phyloP scores from a whole-genome alignment of 2,797 vertebrate genomes.

The Naso thynnoides region DNA sequence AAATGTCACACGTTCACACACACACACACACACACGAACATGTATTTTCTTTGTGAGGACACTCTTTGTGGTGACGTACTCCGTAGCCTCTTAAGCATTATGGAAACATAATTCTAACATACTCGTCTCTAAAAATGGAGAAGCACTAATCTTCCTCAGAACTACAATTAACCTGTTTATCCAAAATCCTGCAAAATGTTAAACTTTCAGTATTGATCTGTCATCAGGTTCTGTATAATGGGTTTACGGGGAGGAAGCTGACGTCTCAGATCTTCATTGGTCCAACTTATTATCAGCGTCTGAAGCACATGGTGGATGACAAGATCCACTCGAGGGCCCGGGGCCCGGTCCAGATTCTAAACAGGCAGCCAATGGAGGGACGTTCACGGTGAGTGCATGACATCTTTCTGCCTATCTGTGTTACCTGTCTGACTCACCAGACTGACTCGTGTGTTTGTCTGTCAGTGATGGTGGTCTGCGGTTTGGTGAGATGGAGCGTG shows the following conservation, averaged over 20 bases:
- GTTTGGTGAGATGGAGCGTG: conserved; percentile 98
- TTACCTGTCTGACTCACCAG: background rate
- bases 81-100: too few species aligned
- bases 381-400: conserved; percentile 92
- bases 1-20: too few species aligned
- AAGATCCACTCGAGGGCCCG: conserved; percentile 98
- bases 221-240: conserved; percentile 95
- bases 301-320: conserved; percentile 99
- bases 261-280: conserved; percentile 99
- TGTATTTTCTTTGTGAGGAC: too few species aligned
- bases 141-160: too few species aligned
- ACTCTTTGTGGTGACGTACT: too few species aligned
- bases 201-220: background rate
- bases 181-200: too few species aligned
- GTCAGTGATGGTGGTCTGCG: conserved; percentile 95
- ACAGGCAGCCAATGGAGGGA: conserved; percentile 98
- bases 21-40: too few species aligned
- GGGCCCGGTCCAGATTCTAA: conserved; percentile 98
- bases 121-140: too few species aligned
- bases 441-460: background rate
- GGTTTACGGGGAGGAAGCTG: conserved; percentile 97
- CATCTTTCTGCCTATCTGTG: background rate
- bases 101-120: too few species aligned
- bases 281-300: conserved; percentile 96
- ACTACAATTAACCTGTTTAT: too few species aligned